A percentile compares a stretch with the other conserved stretches of the same genome.
phyloP scores from a whole-genome alignment of 2,888 invertebrate genomes.

The Carcina quercana region DNA sequence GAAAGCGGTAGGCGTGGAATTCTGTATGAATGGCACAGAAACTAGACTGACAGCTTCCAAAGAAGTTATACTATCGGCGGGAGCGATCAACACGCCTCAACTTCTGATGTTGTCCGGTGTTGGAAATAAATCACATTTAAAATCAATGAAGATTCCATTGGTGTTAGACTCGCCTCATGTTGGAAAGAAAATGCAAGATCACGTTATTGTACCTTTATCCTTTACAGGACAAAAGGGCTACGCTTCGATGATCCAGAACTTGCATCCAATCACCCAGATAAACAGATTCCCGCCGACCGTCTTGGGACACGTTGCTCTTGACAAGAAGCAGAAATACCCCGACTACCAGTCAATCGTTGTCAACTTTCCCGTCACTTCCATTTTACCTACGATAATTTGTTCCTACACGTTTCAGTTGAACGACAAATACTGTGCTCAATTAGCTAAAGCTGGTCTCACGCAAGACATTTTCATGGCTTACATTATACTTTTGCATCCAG shows the following conservation, averaged over 20 bases:
- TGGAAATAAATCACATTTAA: conserved; percentile 31
- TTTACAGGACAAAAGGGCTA: conserved; percentile 24
- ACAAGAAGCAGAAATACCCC: conserved; percentile 30
- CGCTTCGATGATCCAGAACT: conserved; percentile 18
- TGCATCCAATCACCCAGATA: conserved; percentile 21
- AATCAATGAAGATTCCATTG: conserved; percentile 23
- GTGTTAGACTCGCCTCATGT: conserved; percentile 30
- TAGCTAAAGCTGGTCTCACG: conserved; percentile 16
- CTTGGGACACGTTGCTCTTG: conserved; percentile 31
- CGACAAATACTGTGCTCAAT: conserved; percentile 22
- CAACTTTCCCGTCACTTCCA: conserved; percentile 22
- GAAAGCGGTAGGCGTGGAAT: conserved; percentile 26
- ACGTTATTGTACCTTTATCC: conserved; percentile 27
- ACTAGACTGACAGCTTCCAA: conserved; percentile 20
- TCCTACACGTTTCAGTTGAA: conserved; percentile 20
- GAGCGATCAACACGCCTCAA: conserved; percentile 35
- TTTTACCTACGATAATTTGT: conserved; percentile 22
- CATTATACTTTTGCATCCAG: conserved; percentile 27
- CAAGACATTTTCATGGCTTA: conserved; percentile 18
- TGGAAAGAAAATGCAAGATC: conserved; percentile 39
- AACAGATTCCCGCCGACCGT: conserved; percentile 28
- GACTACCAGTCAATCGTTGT: conserved; percentile 32
- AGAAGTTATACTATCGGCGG: conserved; percentile 40
- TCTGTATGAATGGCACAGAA: conserved; percentile 15
- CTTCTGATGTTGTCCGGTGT: conserved; percentile 42